Evolutionary conservation across 2,888 invertebrate genomes (phyloP), one percentile per base, ranked within the genome.

Genomic region (Pimpla rufipes): DNA sequence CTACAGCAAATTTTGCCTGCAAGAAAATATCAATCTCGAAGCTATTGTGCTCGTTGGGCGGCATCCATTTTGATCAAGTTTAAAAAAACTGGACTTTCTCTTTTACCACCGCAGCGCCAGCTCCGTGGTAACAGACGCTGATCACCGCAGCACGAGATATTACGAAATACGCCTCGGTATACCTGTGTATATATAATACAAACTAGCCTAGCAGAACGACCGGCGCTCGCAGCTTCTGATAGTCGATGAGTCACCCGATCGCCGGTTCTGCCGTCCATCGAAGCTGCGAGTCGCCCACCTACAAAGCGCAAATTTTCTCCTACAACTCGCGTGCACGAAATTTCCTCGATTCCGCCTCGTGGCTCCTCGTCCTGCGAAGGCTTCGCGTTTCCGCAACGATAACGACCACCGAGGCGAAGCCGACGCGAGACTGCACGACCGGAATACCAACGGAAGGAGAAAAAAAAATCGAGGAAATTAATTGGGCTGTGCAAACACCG

Each of bases 231-330:
- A 59, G 62, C 45, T 50, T 52, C 66, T 35, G 66, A 42, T 52
- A 50, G 67, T 59, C 77, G 73, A 81, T 81, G 81, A 81, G 77
- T 81, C 81, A 81, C 59, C 57, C 67, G 73, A 81, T 81, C 70
- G 40, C 50, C 71, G 71, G 16, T 59, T 57, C 7, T 42, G 66
- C 23, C 40, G 64, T 35, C 29, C 37, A 47, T 6, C 57, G n/a
- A 42, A 52, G 42, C 21, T 29, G 29, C 66, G 47, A 35, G 13
- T 21, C 21, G 21, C 21, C 35, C 16, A 47, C 29, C 18, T 13
- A 6, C 21, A 57, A 37, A 2, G 4, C 21, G 21, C 18, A 57
- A 47, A 59, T 73, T 55, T 29, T 79, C 50, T 62, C 42, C 35
- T 40, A 50, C n/a, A 62, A 40, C 10, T 10, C 10, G 18, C 16